Percentiles rank a stretch among this genome's conserved stretches.
Conservation (phyloP, 2,113 vertebrate genomes). For the Myotis davidii region DNA sequence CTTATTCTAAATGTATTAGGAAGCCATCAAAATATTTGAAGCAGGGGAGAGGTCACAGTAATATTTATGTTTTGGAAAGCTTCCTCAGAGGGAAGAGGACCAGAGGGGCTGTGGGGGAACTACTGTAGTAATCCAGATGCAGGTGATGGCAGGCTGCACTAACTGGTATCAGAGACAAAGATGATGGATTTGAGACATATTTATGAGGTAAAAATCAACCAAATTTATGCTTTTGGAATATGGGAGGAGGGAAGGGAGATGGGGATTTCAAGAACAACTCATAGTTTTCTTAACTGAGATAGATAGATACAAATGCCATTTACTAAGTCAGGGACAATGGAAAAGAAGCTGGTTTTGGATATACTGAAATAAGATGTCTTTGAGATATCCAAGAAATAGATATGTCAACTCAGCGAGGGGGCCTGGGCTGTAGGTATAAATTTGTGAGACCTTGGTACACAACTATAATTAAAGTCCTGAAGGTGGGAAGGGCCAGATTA, state of each 20-base stretch:
- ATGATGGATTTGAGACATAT: background rate
- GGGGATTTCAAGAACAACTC: background rate
- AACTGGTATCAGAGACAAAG: background rate
- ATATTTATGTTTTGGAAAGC: background rate
- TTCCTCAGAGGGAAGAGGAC: background rate
- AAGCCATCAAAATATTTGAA: background rate
- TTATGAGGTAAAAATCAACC: background rate
- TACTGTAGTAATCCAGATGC: background rate
- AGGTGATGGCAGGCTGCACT: background rate
- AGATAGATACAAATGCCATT: background rate
- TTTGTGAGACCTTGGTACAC: background rate
- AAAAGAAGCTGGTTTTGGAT: background rate
- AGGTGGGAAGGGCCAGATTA: background rate
- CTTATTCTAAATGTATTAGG: background rate
- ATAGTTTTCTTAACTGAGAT: background rate
- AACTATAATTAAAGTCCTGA: background rate
- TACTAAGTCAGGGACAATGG: background rate
- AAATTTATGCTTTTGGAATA: background rate
- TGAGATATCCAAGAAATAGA: background rate
- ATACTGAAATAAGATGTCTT: background rate
- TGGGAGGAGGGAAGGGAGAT: background rate
- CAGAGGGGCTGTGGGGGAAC: background rate
- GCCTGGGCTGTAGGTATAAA: background rate
- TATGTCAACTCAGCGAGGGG: background rate
- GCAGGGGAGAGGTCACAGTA: background rate